Base-by-base conservation (phyloP, 2,797 vertebrate species). In the Malurus splendens region DNA sequence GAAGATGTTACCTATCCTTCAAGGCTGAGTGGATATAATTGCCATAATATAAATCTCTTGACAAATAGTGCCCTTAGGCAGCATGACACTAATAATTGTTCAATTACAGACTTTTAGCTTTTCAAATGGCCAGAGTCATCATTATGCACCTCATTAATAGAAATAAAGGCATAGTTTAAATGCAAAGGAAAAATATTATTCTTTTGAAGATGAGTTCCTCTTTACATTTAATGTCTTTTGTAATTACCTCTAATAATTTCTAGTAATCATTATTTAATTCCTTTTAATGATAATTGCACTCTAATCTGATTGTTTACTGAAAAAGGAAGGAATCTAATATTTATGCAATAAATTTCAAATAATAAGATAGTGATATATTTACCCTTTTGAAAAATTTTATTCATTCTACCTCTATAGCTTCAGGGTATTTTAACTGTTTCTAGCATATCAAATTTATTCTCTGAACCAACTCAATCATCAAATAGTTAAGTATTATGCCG, bases 1-100 rank as follows among this genome's bases (percentile, higher is more conserved):
- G 84, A 96, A 96, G 95, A 95, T 97, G 97, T 96, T 97, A 97
- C 96, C 97, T 97, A 95, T 97, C 97, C 97, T 98, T 98, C 97
- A 98, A 97, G 97, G 96, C 94, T 98, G 96, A 97, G 90, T 96
- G 94, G 82, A 48, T 96, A 75, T 98, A 97, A 98, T 97, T 97
- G 96, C 94, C 95, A 95, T 97, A 95, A 96, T 96, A 97, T 97
- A 97, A 97, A 95, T 97, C 96, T 96, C 96, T 95, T 97, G 97
- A 97, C 88, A 97, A 97, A 97, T 97, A 97, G 95, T 95, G 91
- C 95, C 96, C 94, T 96, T 94, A 97, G 96, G 96, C 95, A 94
- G 56, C 92, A 85, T 96, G 95, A 94, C 95, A 95, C 92, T 96
- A 96, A 96, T 98, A 97, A 97, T 97, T 97, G 96, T 96, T 97